Percentiles rank a stretch among this genome's conserved stretches.
Conservation (phyloP, 2,888 invertebrate species). For the Nipponacmea schrenckii region DNA sequence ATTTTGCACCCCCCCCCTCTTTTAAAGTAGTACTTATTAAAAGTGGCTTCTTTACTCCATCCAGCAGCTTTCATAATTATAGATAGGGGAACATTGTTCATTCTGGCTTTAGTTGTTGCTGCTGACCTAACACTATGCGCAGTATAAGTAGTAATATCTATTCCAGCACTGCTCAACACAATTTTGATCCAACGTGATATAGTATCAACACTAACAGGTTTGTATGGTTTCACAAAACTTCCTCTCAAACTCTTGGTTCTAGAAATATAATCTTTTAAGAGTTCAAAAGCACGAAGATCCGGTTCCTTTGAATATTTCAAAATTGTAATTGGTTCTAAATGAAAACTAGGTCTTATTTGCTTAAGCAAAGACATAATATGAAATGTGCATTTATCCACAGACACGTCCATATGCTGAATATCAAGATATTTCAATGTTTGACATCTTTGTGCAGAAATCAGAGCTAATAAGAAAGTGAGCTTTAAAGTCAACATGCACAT, state of each 20-base stretch:
- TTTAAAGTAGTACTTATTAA: constrained; percentile 12
- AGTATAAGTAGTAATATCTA: constrained; percentile 11
- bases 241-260: not conserved
- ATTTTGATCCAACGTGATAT: constrained; percentile 12
- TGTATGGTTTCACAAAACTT: constrained; percentile 8
- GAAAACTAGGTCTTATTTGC: not conserved
- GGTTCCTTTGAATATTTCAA: too few relatives aligned
- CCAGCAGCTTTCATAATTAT: constrained; percentile 12
- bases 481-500: not conserved
- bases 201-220: not conserved
- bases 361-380: not conserved
- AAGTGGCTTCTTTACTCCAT: constrained; percentile 10
- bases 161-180: constrained; percentile 2
- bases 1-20: too few relatives aligned
- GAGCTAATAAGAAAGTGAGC: not conserved
- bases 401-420: not conserved
- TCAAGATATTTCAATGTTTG: not conserved
- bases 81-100: not conserved
- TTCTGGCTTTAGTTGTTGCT: not conserved
- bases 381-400: not conserved
- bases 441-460: not conserved
- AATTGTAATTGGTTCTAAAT: not conserved
- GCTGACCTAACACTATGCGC: constrained; percentile 13
- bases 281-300: not conserved
- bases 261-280: not conserved